These are phyloP conservation scores for Sebastes flavidus DNA, from an alignment of 2,797 vertebrate species.

Conservation along the genomic window DNA sequence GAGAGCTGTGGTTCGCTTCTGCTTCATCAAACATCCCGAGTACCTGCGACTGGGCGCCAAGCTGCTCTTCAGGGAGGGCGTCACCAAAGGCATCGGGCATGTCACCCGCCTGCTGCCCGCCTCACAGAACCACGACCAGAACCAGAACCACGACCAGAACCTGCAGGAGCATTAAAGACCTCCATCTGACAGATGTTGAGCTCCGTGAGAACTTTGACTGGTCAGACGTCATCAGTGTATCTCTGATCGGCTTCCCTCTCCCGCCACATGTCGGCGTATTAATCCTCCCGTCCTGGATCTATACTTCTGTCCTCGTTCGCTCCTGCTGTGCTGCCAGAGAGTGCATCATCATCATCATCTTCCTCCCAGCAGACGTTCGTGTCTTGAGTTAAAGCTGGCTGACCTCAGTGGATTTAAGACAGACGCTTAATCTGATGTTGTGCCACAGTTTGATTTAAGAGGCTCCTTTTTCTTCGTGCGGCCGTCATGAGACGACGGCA, in stretches of 20 bases:
- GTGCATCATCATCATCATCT: background rate
- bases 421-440: slow-evolving; percentile 36
- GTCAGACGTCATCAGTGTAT: background rate
- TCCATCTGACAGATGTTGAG: background rate
- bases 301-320: background rate
- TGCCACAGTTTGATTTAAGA: slow-evolving; percentile 24
- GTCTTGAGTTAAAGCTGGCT: slow-evolving; percentile 23
- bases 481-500: background rate
- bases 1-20: slow-evolving; percentile 93
- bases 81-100: slow-evolving; percentile 97
- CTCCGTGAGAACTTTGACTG: background rate
- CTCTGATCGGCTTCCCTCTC: background rate
- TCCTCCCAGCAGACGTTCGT: slow-evolving; percentile 7
- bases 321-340: background rate
- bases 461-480: background rate
- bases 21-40: slow-evolving; percentile 96
- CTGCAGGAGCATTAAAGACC: slow-evolving; percentile 35
- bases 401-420: slow-evolving; percentile 26
- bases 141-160: slow-evolving; percentile 63
- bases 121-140: slow-evolving; percentile 73
- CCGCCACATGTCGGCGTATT: background rate
- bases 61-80: slow-evolving; percentile 96
- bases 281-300: slow-evolving; percentile 18
- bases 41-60: slow-evolving; percentile 96
- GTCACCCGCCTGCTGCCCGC: slow-evolving; percentile 91